A percentile compares a stretch with the other conserved stretches of the same genome.
These are phyloP conservation scores for Rhinolophus ferrumequinum DNA, from an alignment of 2,113 vertebrate genomes.

Conservation along the genomic window DNA sequence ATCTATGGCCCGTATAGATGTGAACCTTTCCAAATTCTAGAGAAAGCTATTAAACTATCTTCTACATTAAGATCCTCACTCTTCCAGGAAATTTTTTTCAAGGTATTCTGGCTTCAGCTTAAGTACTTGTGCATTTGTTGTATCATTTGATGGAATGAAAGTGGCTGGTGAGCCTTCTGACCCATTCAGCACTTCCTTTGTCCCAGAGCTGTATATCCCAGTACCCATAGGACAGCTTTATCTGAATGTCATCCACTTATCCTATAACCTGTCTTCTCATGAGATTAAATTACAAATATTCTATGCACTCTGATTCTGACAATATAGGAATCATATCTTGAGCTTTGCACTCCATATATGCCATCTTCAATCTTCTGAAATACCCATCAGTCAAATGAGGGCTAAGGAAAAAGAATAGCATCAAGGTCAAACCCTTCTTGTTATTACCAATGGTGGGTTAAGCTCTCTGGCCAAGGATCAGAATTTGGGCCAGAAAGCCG, in stretches of 20 bases:
- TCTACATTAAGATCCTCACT: conserved; percentile 53
- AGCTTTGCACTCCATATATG: not conserved
- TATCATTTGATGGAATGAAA: conserved; percentile 9
- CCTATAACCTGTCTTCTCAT: not conserved
- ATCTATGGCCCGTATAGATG: conserved; percentile 52
- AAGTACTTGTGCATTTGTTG: not conserved
- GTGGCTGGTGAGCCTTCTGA: not conserved
- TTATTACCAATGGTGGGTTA: not conserved
- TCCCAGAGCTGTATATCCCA: not conserved
- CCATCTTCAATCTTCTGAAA: not conserved
- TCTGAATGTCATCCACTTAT: not conserved
- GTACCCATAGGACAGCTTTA: not conserved
- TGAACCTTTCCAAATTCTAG: conserved; percentile 53
- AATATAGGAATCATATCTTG: not conserved
- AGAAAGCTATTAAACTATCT: conserved; percentile 61
- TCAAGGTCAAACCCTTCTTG: not conserved
- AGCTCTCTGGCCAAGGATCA: not conserved
- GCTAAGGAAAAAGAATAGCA: not conserved
- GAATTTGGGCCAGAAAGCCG: not conserved
- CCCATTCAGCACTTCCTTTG: not conserved
- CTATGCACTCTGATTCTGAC: not conserved
- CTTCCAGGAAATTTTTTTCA: conserved; percentile 58
- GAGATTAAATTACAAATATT: conserved; percentile 10
- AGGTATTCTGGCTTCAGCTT: conserved; percentile 32
- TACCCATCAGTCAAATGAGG: not conserved